Evolutionary conservation across 2,113 vertebrate species (phyloP).

Genomic region (Plotosus lineatus): DNA sequence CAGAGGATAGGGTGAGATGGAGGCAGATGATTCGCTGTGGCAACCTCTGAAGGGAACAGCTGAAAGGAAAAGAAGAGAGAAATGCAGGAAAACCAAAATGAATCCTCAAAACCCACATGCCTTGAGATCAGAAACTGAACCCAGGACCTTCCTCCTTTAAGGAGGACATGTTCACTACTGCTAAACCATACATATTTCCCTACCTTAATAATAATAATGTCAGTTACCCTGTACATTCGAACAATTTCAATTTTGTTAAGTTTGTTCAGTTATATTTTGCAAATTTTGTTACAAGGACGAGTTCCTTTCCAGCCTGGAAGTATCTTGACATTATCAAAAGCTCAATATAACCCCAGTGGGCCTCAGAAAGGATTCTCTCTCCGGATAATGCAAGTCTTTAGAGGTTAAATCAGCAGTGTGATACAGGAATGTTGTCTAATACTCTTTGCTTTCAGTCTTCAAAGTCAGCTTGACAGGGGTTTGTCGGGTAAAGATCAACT

Average conservation of each 20-base stretch:
- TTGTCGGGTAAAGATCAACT: background rate
- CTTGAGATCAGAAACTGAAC: no score
- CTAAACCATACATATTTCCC: no score
- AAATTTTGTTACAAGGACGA: no score
- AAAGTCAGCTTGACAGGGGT: background rate
- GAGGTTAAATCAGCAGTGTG: slow-evolving; percentile 7
- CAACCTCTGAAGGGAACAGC: no score
- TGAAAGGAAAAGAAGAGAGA: no score
- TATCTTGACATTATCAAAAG: background rate
- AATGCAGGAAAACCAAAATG: no score
- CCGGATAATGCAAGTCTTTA: slow-evolving; percentile 12
- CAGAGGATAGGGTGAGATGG: no score
- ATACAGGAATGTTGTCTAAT: background rate
- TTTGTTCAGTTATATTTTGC: background rate
- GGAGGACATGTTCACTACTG: no score
- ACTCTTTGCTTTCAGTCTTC: background rate
- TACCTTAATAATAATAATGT: no score
- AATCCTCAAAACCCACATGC: no score
- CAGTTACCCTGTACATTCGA: background rate
- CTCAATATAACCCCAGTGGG: background rate
- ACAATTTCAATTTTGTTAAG: background rate
- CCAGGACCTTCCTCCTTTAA: no score
- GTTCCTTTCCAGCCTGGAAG: background rate
- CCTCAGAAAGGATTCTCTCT: background rate
- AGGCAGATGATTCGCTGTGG: no score